Evolutionary conservation across 2,888 invertebrate species (phyloP).

Genomic region (Agonopterix subpropinquella): DNA sequence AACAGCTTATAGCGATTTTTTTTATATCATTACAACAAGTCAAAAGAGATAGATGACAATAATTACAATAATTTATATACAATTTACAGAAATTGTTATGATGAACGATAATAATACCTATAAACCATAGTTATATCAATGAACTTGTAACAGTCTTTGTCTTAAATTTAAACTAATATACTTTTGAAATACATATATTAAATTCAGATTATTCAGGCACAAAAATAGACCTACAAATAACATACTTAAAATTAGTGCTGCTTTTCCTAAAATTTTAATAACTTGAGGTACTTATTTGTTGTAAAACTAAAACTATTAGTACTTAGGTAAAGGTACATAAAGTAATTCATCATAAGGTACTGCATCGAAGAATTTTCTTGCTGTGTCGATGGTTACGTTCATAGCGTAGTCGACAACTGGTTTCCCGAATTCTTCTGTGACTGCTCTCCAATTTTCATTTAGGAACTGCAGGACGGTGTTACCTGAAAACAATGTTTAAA

Average conservation of each 20-base stretch:
- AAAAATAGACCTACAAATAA: constrained; percentile 10
- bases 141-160: too few relatives aligned
- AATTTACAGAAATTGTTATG: too few relatives aligned
- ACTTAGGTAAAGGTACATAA: constrained; percentile 62
- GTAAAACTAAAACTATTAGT: constrained; percentile 20
- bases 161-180: too few relatives aligned
- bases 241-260: constrained; percentile 35
- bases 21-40: too few relatives aligned
- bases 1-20: too few relatives aligned
- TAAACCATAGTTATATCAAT: too few relatives aligned
- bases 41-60: too few relatives aligned
- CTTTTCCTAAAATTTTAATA: too few relatives aligned
- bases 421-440: constrained; percentile 66
- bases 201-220: neutral
- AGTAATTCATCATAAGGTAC: constrained; percentile 64
- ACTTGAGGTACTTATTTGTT: constrained; percentile 5
- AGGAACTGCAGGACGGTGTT: constrained; percentile 62
- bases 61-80: too few relatives aligned
- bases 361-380: constrained; percentile 61
- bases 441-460: constrained; percentile 67
- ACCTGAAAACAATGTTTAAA: constrained; percentile 36
- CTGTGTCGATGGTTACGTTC: constrained; percentile 60
- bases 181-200: too few relatives aligned
- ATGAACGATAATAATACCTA: too few relatives aligned
- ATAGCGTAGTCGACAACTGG: constrained; percentile 66